Evolutionary conservation across 2,888 invertebrate species (phyloP).

Genomic region (Eupithecia abbreviata): DNA sequence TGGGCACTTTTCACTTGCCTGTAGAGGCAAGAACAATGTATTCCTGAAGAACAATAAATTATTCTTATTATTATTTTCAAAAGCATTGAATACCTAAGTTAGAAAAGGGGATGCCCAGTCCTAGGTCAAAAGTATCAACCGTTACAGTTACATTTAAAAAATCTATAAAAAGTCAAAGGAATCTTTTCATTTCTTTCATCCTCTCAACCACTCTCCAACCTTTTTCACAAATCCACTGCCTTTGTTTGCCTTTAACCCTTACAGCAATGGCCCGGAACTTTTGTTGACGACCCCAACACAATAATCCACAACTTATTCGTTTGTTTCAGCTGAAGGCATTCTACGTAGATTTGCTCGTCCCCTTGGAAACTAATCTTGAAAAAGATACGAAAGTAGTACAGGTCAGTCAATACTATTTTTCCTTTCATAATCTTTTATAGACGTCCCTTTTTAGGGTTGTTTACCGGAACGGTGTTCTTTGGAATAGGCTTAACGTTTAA

Average conservation of each 20-base stretch:
- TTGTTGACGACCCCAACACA: constrained; percentile 45
- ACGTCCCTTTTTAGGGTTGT: constrained; percentile 61
- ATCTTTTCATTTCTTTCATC: constrained; percentile 4
- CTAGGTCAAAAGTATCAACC: neutral
- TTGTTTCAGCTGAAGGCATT: constrained; percentile 93
- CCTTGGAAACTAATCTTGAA: constrained; percentile 96
- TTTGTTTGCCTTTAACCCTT: constrained; percentile 43
- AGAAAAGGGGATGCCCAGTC: neutral
- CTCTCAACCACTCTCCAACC: constrained; percentile 22
- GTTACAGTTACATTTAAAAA: neutral
- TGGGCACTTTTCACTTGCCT: no score
- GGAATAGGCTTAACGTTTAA: constrained; percentile 51
- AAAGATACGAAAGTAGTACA: constrained; percentile 97
- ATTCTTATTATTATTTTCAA: neutral
- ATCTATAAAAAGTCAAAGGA: neutral
- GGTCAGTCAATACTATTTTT: constrained; percentile 82
- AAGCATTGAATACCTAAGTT: neutral
- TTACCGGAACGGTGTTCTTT: constrained; percentile 57
- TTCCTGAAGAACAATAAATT: no score
- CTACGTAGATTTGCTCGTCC: constrained; percentile 96
- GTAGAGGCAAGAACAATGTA: no score
- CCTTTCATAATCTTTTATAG: constrained; percentile 65
- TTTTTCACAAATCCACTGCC: constrained; percentile 38
- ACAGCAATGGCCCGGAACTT: constrained; percentile 37
- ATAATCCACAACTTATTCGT: constrained; percentile 58